Conservation (phyloP, 2,797 vertebrate species). For the Typhlichthys subterraneus region DNA sequence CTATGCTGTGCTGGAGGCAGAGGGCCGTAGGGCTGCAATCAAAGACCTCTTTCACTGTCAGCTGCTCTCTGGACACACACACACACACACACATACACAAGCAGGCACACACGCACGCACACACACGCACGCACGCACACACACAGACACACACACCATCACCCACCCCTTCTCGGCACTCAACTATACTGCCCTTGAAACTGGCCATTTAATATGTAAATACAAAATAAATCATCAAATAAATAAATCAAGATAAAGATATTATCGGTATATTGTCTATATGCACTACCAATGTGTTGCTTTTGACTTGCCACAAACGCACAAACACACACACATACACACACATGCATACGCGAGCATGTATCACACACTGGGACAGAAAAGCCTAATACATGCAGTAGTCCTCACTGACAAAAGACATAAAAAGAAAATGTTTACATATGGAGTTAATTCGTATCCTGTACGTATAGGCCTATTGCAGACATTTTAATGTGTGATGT, state of each 20-base stretch:
- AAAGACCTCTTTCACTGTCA: constrained; percentile 73
- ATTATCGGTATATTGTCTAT: not conserved
- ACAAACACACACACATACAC: not conserved
- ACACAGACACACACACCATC: not conserved
- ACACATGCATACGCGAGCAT: not conserved
- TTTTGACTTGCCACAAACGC: not conserved
- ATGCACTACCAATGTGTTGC: not conserved
- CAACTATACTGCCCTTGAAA: too few relatives aligned
- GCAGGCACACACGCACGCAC: not conserved
- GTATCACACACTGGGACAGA: not conserved
- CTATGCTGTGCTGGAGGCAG: constrained; percentile 49
- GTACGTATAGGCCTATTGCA: too few relatives aligned
- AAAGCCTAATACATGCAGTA: not conserved
- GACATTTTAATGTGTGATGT: too few relatives aligned
- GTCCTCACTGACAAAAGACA: not conserved
- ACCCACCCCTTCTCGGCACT: too few relatives aligned
- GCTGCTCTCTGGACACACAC: constrained; percentile 43
- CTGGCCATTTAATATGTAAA: too few relatives aligned
- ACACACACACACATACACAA: constrained; percentile 16
- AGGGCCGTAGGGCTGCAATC: constrained; percentile 27
- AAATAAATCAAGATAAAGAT: too few relatives aligned
- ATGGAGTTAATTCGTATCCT: too few relatives aligned
- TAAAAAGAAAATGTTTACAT: too few relatives aligned
- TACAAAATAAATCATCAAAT: too few relatives aligned
- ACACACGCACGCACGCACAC: not conserved